Base-by-base conservation (phyloP, 2,113 vertebrate genomes). In the Oenanthe melanoleuca region DNA sequence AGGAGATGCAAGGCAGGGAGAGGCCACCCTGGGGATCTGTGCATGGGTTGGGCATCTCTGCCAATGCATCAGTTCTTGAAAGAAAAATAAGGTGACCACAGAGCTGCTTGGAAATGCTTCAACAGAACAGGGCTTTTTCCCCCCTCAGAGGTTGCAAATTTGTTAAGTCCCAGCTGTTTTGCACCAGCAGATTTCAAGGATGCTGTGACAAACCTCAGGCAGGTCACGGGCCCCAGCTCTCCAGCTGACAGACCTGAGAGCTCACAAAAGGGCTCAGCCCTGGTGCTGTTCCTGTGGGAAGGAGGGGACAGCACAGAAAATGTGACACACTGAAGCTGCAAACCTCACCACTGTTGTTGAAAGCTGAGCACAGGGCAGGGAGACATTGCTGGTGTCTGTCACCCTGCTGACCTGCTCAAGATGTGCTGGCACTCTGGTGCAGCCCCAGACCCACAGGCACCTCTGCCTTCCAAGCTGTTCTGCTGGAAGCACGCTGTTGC, bases 141-240 rank as follows among this genome's bases (percentile, higher is more conserved):
- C 2, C 3, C 40, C 3, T 49, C 0, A 0, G 55, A 70, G 44
- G 52, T 0, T 73, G 60, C 33, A 60, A 24, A 3, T 50, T 81
- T 92, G 55, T 84, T 90, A 88, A 85, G 81, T 52, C 74, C 34
- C 34, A 19, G 37, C 50, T 40, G 52, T 85, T 92, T 88, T 77
- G 26, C 57, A 47, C 37, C 63, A 28, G 15, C 37, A 73, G 60
- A 47, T 47, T 92, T 69, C 79, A 85, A 88, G 86, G 82, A 55
- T 0, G 0, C 34, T 55, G 66, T 74, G 61, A 84, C 42, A 69
- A 79, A 65, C 65, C 26, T 22, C 49, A 63, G 80, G 31, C 60
- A 55, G 69, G 31, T 63, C 57, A 59, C 0, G 0, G 21, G 6
- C 8, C 65, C 23, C 61, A 65, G 40, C 22, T 78, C 38, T 64